These are phyloP conservation scores for Bombus waltoni DNA, from an alignment of 1,140 invertebrate genomes.

Conservation along the genomic window DNA sequence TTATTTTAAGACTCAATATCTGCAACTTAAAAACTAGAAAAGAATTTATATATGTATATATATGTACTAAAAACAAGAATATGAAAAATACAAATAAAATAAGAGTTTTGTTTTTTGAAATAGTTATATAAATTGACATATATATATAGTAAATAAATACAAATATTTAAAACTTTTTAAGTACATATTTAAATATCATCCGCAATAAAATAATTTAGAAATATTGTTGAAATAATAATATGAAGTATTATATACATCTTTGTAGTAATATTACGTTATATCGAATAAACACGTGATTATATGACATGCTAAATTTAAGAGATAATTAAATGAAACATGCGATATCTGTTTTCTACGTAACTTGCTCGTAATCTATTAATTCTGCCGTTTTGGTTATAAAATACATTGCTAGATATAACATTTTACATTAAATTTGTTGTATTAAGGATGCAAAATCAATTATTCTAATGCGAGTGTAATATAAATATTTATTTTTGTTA, in stretches of 20 bases:
- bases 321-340: not conserved
- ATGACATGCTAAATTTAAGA: slow-evolving; percentile 1
- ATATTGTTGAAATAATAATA: not conserved
- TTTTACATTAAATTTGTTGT: not conserved
- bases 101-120: not conserved
- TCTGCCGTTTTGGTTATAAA: not conserved
- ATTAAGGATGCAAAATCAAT: slow-evolving; percentile 6
- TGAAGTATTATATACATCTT: not conserved
- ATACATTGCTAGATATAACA: not conserved
- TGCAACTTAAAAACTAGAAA: not conserved
- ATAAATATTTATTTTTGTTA: slow-evolving; percentile 51
- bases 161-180: not conserved
- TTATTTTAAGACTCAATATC: not conserved
- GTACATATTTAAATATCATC: not conserved
- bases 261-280: not conserved
- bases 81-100: not conserved
- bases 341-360: slow-evolving; percentile 2
- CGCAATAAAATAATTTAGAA: not conserved
- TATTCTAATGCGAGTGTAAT: slow-evolving; percentile 23
- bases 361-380: not conserved
- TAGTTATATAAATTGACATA: not conserved
- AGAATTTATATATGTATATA: not conserved
- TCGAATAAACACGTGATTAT: not conserved
- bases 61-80: not conserved
- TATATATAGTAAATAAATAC: not conserved